Conservation (phyloP, 2,113 vertebrate genomes). For the Corydoras maculifer region DNA sequence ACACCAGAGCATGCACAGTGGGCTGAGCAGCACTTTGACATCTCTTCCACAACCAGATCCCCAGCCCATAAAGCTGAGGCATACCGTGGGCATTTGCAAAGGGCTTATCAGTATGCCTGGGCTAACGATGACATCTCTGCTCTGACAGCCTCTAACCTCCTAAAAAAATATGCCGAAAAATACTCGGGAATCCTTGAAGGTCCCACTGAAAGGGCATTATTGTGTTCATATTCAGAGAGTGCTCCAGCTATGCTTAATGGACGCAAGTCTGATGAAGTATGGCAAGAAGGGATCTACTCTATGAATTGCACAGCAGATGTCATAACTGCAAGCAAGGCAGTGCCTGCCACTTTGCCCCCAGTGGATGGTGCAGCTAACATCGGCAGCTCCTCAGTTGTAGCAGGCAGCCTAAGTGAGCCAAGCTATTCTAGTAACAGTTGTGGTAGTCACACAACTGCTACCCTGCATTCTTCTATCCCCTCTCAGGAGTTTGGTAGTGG, state of each 20-base stretch:
- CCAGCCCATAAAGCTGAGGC: slow-evolving; percentile 98
- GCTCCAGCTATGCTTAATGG: slow-evolving; percentile 84
- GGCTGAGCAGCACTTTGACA: slow-evolving; percentile 99
- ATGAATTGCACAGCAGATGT: slow-evolving; percentile 96
- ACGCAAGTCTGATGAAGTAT: slow-evolving; percentile 90
- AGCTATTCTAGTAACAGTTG: slow-evolving; percentile 94
- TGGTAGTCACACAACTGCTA: slow-evolving; percentile 85
- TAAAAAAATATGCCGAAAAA: slow-evolving; percentile 98
- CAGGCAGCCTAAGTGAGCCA: slow-evolving; percentile 88
- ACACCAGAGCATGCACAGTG: slow-evolving; percentile 99
- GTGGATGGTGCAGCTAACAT: slow-evolving; percentile 87
- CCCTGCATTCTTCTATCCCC: slow-evolving; percentile 87
- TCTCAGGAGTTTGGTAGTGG: slow-evolving; percentile 96
- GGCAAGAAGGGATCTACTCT: slow-evolving; percentile 95
- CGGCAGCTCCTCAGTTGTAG: slow-evolving; percentile 88
- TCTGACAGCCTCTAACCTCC: slow-evolving; percentile 65
- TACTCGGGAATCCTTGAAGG: slow-evolving; percentile 97
- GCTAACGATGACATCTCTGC: slow-evolving; percentile 95
- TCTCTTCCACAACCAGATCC: slow-evolving; percentile 93
- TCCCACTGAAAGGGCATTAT: slow-evolving; percentile 81
- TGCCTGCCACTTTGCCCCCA: slow-evolving; percentile 85
- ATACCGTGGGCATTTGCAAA: slow-evolving; percentile 92
- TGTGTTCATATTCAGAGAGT: slow-evolving; percentile 87
- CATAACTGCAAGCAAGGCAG: slow-evolving; percentile 87
- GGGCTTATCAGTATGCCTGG: slow-evolving; percentile 98